A percentile compares a stretch with the other conserved stretches of the same genome.
Conservation (phyloP, 2,113 vertebrate genomes). For the Agapornis roseicollis region DNA sequence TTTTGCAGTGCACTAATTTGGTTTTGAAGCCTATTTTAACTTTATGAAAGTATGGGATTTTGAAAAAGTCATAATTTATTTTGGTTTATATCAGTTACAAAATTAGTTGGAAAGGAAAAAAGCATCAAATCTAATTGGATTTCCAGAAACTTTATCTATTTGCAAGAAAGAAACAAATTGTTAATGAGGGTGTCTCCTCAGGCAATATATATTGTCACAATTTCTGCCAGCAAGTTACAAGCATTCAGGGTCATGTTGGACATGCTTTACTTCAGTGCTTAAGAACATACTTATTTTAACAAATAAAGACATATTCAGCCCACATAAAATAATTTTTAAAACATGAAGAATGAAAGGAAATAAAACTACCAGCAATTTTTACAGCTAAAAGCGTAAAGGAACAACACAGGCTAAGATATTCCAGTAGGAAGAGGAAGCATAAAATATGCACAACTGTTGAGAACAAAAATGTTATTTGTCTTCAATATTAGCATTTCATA, state of each 20-base stretch:
- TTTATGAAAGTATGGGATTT: conserved; percentile 22
- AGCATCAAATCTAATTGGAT: conserved; percentile 25
- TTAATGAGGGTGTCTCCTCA: conserved; percentile 40
- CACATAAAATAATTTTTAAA: background rate
- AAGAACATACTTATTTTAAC: conserved; percentile 26
- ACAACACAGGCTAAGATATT: background rate
- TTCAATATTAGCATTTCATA: background rate
- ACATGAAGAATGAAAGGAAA: background rate
- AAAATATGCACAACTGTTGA: background rate
- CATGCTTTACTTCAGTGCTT: conserved; percentile 25
- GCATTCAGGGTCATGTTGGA: conserved; percentile 12
- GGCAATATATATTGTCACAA: conserved; percentile 34
- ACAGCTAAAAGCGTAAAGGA: background rate
- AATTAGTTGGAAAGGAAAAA: conserved; percentile 34
- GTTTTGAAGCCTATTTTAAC: conserved; percentile 54
- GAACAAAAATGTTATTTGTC: background rate
- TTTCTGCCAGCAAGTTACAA: conserved; percentile 48
- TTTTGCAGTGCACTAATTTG: conserved; percentile 31
- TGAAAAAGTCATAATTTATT: conserved; percentile 19
- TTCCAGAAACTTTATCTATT: conserved; percentile 19
- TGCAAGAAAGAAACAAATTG: conserved; percentile 35
- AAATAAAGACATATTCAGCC: conserved; percentile 38
- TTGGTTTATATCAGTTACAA: conserved; percentile 49
- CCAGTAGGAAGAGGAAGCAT: background rate
- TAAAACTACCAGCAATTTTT: background rate